A percentile compares a stretch with the other conserved stretches of the same genome.
Conservation (phyloP, 2,113 vertebrate genomes). For the Psophia crepitans region DNA sequence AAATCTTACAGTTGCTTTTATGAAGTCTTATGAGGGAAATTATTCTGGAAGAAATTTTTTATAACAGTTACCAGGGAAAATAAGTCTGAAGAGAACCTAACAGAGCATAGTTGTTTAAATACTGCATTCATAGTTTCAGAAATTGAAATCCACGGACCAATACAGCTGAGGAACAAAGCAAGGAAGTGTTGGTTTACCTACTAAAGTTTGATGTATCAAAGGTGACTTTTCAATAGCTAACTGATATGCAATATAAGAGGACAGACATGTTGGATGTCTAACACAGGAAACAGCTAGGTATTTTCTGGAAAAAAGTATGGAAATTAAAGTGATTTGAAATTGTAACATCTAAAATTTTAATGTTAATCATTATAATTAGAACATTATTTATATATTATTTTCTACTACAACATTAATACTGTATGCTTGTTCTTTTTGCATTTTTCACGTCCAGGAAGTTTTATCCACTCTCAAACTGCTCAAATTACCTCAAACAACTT, state of each 20-base stretch:
- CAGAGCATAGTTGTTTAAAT: background rate
- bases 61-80: background rate
- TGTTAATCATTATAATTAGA: background rate
- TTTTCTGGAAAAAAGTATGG: background rate
- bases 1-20: background rate
- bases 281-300: background rate
- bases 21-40: background rate
- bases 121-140: background rate
- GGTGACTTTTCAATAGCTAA: background rate
- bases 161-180: background rate
- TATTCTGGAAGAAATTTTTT: background rate
- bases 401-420: background rate
- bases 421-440: background rate
- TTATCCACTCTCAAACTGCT: background rate
- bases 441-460: background rate
- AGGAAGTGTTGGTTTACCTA: background rate
- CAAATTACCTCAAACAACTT: background rate
- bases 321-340: background rate
- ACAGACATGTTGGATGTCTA: background rate
- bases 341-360: background rate
- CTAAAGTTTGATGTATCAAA: background rate
- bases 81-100: background rate
- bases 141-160: background rate
- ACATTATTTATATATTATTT: background rate
- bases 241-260: background rate